Evolutionary conservation across 1,140 invertebrate genomes (phyloP).

Genomic region (Samia ricini): DNA sequence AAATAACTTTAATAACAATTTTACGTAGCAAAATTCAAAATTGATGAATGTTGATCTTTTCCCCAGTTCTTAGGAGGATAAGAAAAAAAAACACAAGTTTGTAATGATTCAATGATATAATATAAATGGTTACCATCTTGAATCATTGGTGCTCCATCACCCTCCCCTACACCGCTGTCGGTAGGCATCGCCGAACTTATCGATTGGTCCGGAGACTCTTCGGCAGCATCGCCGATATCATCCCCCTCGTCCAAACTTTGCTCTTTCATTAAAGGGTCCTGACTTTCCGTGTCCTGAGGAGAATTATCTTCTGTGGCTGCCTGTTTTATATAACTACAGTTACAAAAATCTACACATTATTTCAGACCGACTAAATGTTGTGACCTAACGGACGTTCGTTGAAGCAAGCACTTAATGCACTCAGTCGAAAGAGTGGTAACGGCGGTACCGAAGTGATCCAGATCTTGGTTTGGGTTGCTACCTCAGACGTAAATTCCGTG

Average conservation of each 20-base stretch:
- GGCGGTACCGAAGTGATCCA: too few relatives aligned
- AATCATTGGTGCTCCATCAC: slow-evolving; percentile 54
- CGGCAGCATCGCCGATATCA: slow-evolving; percentile 44
- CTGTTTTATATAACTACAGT: slow-evolving; percentile 22
- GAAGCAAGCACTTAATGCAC: too few relatives aligned
- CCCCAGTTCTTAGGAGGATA: too few relatives aligned
- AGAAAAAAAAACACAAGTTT: too few relatives aligned
- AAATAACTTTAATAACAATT: too few relatives aligned
- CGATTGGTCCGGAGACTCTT: slow-evolving; percentile 74
- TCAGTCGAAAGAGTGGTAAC: too few relatives aligned
- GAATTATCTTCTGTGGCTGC: slow-evolving; percentile 54
- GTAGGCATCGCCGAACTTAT: slow-evolving; percentile 72
- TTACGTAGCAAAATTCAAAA: too few relatives aligned
- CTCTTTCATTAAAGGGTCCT: slow-evolving; percentile 61
- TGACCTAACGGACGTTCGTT: too few relatives aligned
- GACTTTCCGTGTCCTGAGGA: slow-evolving; percentile 58
- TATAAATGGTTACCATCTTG: slow-evolving; percentile 52
- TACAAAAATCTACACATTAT: not conserved
- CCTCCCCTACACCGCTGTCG: slow-evolving; percentile 44
- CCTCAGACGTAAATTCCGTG: too few relatives aligned
- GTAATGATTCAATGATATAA: too few relatives aligned
- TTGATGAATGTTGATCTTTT: too few relatives aligned
- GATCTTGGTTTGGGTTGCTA: too few relatives aligned
- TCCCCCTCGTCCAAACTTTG: slow-evolving; percentile 50
- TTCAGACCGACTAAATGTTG: not conserved